These are phyloP conservation scores for Eulemur mongoz DNA, from an alignment of 2,797 vertebrate species.

Conservation along the genomic window DNA sequence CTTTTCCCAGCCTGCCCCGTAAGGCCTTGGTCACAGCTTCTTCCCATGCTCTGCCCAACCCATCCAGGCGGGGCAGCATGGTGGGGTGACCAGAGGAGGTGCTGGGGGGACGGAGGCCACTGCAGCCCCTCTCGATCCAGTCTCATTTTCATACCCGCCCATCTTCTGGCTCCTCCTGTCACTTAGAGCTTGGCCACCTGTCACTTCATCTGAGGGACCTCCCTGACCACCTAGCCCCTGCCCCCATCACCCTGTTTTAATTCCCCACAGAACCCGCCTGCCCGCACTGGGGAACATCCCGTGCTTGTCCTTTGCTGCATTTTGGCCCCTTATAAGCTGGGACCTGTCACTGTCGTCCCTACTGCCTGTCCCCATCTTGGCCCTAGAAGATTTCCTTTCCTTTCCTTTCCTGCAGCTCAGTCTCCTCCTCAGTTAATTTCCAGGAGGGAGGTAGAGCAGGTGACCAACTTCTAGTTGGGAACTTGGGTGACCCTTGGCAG, in stretches of 20 bases:
- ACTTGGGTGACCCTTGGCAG: neutral
- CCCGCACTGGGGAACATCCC: too few species aligned
- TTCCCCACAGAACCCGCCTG: neutral
- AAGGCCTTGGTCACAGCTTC: neutral
- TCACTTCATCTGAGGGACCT: neutral
- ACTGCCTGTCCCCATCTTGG: neutral
- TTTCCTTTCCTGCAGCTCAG: neutral
- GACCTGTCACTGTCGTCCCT: neutral
- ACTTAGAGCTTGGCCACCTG: neutral
- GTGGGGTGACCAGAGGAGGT: neutral
- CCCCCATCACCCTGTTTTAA: neutral
- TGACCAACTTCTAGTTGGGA: neutral
- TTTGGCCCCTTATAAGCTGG: neutral
- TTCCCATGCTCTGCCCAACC: neutral
- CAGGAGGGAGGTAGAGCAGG: too few species aligned
- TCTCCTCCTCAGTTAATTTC: neutral
- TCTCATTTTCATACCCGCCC: fast-evolving
- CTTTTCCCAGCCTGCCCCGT: neutral
- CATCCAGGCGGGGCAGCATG: neutral
- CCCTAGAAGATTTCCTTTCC: neutral
- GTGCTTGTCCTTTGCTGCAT: neutral
- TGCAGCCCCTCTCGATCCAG: neutral
- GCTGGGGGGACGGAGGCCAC: neutral
- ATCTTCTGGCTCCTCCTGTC: neutral
- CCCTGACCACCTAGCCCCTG: neutral